Evolutionary conservation across 2,888 invertebrate species (phyloP).

Genomic region (Eupithecia subfuscata): DNA sequence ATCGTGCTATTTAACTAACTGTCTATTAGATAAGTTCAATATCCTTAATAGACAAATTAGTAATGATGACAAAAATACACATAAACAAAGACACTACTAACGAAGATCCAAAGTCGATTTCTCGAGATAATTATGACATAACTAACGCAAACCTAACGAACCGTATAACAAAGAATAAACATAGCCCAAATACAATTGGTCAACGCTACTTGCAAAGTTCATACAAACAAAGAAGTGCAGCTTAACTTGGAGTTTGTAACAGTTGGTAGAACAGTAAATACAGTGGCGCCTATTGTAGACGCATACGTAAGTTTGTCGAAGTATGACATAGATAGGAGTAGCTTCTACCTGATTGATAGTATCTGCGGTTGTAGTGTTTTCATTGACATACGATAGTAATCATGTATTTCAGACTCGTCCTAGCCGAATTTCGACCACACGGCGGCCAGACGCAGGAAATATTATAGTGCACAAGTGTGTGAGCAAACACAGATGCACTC

Average conservation of each 20-base stretch:
- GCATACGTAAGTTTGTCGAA: constrained; percentile 43
- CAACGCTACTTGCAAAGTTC: constrained; percentile 63
- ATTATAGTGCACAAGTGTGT: no score
- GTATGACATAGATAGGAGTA: constrained; percentile 60
- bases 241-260: not conserved
- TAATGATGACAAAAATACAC: not conserved
- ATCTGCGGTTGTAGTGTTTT: constrained; percentile 61
- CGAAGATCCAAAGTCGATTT: constrained; percentile 4
- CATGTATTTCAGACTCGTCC: not conserved
- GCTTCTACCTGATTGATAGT: constrained; percentile 70
- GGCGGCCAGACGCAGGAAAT: no score
- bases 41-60: not conserved
- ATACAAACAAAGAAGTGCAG: constrained; percentile 20
- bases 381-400: constrained; percentile 42
- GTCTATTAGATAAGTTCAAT: not conserved
- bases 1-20: not conserved
- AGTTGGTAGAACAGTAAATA: constrained; percentile 10
- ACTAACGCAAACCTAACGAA: constrained; percentile 28
- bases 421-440: no score
- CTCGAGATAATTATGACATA: not conserved
- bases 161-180: constrained; percentile 48
- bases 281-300: constrained; percentile 41
- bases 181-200: constrained; percentile 62
- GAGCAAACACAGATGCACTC: no score
- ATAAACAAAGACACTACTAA: constrained; percentile 4